Evolutionary conservation across 2,888 invertebrate genomes (phyloP).

Genomic region (Microctonus hyperodae): DNA sequence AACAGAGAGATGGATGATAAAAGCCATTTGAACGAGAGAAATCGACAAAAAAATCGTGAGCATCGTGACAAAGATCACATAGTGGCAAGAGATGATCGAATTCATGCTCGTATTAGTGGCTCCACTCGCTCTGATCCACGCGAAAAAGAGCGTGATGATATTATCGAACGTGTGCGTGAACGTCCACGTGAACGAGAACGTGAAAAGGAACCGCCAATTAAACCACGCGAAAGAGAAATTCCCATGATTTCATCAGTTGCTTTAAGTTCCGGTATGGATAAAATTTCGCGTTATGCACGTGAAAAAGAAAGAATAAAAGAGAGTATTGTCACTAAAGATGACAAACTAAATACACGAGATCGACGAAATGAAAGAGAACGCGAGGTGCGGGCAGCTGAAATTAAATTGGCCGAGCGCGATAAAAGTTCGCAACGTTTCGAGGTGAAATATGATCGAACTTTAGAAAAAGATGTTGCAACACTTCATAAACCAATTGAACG

Average conservation of each 20-base stretch:
- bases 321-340: constrained; percentile 26
- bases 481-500: constrained; percentile 61
- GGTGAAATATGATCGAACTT: constrained; percentile 49
- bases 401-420: constrained; percentile 40
- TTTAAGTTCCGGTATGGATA: constrained; percentile 32
- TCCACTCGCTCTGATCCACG: constrained; percentile 18
- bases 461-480: constrained; percentile 48
- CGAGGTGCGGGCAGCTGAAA: constrained; percentile 38
- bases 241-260: constrained; percentile 26
- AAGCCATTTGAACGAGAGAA: constrained; percentile 64
- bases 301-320: constrained; percentile 50
- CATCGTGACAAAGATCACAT: constrained; percentile 54
- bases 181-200: constrained; percentile 66
- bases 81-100: constrained; percentile 48
- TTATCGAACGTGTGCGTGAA: constrained; percentile 72
- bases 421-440: constrained; percentile 48
- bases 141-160: constrained; percentile 64
- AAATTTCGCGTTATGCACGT: constrained; percentile 48
- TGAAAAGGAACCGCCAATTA: constrained; percentile 42
- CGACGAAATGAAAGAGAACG: constrained; percentile 53
- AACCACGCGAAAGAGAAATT: constrained; percentile 52
- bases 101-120: constrained; percentile 44
- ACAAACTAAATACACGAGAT: constrained; percentile 48
- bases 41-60: constrained; percentile 61
- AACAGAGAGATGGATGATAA: constrained; percentile 55